Evolutionary conservation across 2,797 vertebrate genomes (phyloP), one percentile per base, ranked within the genome.

Genomic region (Centroberyx gerrardi): DNA sequence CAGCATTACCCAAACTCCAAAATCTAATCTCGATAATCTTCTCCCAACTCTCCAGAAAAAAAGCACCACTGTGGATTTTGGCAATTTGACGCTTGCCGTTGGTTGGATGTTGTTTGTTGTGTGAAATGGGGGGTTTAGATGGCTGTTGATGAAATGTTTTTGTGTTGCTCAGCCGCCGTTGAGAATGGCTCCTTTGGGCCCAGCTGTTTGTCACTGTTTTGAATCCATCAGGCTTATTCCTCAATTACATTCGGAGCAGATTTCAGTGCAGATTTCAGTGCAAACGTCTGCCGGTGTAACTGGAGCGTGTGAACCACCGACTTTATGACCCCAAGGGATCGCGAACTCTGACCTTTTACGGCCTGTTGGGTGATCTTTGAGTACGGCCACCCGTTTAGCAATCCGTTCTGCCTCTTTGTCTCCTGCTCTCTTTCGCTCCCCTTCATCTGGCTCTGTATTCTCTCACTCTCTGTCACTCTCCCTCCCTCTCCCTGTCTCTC

Each of bases 221-320:
- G 58, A 61, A 22, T 22, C 27, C 6, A 17, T 10, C 1, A 51
- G 59, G 4, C 13, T 64, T 29, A 15, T 66, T 64, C 56, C n/a
- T 36, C 5, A 0, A 36, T 40, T 10, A 10, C 62, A 8, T 33
- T 69, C 44, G 27, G 22, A 59, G 17, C 54, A 15, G 14, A 36
- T 22, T 33, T 22, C 22, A 22, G 22, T 22, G 22, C 22, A 22
- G 22, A 22, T 22, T 72, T 72, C 42, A 29, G 33, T 22, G 22
- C 22, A 62, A 60, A 46, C 44, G 68, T 74, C 74, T 81, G 68
- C 66, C 36, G 38, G 22, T 78, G 66, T 44, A 18, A 72, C 66
- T 4, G 53, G 82, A 88, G 82, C 78, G 76, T 91, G 91, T 90
- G 89, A 92, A 92, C 89, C 85, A 14, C 62, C 67, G 71, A 74